A percentile compares a stretch with the other conserved stretches of the same genome.
phyloP scores from a whole-genome alignment of 2,113 vertebrate genomes.

The Pseudois nayaur region DNA sequence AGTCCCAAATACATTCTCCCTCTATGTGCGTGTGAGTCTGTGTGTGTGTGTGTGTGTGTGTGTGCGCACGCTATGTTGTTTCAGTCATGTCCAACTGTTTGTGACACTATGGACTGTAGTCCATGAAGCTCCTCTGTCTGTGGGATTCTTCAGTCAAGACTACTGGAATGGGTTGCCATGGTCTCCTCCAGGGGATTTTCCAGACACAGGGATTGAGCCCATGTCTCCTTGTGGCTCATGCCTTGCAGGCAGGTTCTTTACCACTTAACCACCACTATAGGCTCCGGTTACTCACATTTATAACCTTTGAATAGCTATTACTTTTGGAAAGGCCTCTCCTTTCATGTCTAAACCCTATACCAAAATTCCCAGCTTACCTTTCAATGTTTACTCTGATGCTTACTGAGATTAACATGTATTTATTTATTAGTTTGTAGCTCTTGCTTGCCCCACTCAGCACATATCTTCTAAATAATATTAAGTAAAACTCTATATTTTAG shows the following conservation, averaged over 20 bases:
- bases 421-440: not conserved
- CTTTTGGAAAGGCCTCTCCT: not conserved
- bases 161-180: not conserved
- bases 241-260: not conserved
- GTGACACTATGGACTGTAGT: not conserved
- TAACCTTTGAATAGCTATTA: not conserved
- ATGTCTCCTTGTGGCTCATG: not conserved
- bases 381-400: not conserved
- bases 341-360: not conserved
- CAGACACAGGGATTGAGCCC: not conserved
- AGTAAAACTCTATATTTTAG: not conserved
- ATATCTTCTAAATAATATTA: not conserved
- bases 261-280: not conserved
- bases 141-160: not conserved
- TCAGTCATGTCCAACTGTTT: not conserved
- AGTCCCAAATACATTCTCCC: too few species aligned
- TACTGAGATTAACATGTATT: not conserved
- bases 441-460: not conserved
- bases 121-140: not conserved
- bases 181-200: not conserved
- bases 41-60: rapidly evolving
- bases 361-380: not conserved
- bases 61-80: not conserved
- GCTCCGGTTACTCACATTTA: rapidly evolving
- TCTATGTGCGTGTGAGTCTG: not conserved